Conservation (phyloP, 2,888 invertebrate genomes). For the Metacarcinus magister region DNA sequence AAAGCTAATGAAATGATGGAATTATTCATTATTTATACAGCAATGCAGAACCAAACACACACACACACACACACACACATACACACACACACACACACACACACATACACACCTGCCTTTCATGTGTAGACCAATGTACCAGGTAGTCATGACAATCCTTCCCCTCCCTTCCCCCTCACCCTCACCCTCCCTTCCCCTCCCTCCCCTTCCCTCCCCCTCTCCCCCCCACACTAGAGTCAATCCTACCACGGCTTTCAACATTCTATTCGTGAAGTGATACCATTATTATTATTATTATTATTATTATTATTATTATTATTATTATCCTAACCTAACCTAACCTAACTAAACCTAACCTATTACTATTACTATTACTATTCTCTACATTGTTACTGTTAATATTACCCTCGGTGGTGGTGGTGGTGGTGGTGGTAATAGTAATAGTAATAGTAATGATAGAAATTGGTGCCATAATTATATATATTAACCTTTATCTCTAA, state of each 20-base stretch:
- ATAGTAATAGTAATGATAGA: too few relatives aligned
- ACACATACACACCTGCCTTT: neutral
- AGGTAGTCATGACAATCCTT: neutral
- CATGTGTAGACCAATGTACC: neutral
- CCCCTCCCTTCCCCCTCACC: neutral
- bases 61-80: neutral
- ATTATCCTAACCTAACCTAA: neutral
- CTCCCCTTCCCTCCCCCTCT: too few relatives aligned
- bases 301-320: neutral
- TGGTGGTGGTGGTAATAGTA: too few relatives aligned
- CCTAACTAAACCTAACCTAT: neutral
- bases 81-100: neutral
- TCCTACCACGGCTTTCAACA: neutral
- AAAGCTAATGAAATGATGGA: neutral
- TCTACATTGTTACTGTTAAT: neutral
- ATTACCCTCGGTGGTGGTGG: neutral
- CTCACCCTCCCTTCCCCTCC: too few relatives aligned
- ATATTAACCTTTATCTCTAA: too few relatives aligned
- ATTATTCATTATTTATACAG: neutral
- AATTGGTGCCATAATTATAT: too few relatives aligned
- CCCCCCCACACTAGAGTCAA: neutral
- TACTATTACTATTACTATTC: neutral
- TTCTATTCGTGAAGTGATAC: neutral
- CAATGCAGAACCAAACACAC: neutral
- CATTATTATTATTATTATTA: constrained; percentile 22